A percentile compares a stretch with the other conserved stretches of the same genome.
Evolutionary conservation across 2,797 vertebrate species (phyloP).

Genomic region (Morelia viridis): DNA sequence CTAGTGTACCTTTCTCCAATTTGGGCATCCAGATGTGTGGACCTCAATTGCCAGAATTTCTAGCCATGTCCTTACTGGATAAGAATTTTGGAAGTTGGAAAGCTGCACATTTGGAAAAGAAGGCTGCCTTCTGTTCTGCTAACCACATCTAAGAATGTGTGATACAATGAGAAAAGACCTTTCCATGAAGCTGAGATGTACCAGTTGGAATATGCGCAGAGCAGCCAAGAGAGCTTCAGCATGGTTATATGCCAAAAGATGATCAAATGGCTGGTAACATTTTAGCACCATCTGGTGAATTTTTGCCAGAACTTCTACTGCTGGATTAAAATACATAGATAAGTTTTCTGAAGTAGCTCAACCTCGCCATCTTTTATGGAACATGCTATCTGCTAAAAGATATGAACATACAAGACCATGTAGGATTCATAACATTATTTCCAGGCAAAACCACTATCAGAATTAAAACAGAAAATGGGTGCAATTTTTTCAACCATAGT

Average conservation of each 20-base stretch:
- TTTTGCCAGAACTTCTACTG: constrained; percentile 47
- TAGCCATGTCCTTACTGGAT: no score
- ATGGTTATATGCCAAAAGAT: neutral
- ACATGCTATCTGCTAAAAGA: neutral
- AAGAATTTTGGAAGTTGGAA: no score
- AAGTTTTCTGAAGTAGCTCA: neutral
- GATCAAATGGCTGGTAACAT: neutral
- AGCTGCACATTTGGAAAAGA: no score
- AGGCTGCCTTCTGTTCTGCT: no score
- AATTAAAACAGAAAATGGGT: neutral
- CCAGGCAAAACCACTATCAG: neutral
- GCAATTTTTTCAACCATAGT: neutral
- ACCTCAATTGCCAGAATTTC: no score
- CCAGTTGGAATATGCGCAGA: neutral
- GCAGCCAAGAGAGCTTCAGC: neutral
- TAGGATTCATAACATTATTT: neutral
- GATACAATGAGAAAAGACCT: neutral
- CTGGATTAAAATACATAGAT: neutral
- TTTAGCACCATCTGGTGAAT: constrained; percentile 67
- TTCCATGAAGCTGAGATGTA: neutral
- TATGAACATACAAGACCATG: neutral
- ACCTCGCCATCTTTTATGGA: neutral
- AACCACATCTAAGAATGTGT: no score
- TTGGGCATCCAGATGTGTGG: neutral
- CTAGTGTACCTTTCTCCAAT: neutral